Percentiles rank a stretch among this genome's conserved stretches.
phyloP scores from a whole-genome alignment of 1,140 invertebrate species.

The Cydia fagiglandana region DNA sequence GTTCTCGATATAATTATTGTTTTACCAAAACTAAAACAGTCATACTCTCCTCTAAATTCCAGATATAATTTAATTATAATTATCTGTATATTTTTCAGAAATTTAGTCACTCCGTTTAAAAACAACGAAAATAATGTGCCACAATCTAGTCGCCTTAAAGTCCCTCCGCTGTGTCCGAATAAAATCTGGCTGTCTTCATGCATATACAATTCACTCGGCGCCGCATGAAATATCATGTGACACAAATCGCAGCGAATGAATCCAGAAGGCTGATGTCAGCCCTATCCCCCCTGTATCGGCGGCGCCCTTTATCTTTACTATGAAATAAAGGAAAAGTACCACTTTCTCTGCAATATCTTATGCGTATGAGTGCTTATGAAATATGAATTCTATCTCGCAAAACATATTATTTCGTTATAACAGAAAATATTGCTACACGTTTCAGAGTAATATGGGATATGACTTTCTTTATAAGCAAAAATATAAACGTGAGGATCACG shows the following conservation, averaged over 20 bases:
- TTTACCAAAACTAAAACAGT: too few relatives aligned
- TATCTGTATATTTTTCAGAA: too few relatives aligned
- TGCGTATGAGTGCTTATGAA: constrained; percentile 72
- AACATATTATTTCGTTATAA: constrained; percentile 76
- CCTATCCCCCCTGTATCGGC: constrained; percentile 55
- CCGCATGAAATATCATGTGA: constrained; percentile 61
- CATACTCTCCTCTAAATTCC: too few relatives aligned
- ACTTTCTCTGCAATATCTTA: constrained; percentile 68
- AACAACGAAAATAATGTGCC: too few relatives aligned
- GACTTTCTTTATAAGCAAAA: constrained; percentile 51
- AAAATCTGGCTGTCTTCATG: constrained; percentile 53
- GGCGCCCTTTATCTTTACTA: constrained; percentile 65
- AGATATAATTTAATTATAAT: too few relatives aligned
- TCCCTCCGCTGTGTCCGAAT: constrained; percentile 51
- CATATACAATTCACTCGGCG: constrained; percentile 58
- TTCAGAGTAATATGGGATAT: constrained; percentile 50
- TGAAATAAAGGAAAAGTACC: constrained; percentile 68
- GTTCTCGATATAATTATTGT: too few relatives aligned
- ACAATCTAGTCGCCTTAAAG: constrained; percentile 36
- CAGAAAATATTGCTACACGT: constrained; percentile 64
- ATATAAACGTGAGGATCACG: constrained; percentile 44
- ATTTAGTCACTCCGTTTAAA: too few relatives aligned
- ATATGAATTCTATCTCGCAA: constrained; percentile 75
- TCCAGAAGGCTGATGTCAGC: constrained; percentile 55
- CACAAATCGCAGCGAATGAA: constrained; percentile 64